phyloP scores from a whole-genome alignment of 1,140 invertebrate species.

The Rhagoletis pomonella region DNA sequence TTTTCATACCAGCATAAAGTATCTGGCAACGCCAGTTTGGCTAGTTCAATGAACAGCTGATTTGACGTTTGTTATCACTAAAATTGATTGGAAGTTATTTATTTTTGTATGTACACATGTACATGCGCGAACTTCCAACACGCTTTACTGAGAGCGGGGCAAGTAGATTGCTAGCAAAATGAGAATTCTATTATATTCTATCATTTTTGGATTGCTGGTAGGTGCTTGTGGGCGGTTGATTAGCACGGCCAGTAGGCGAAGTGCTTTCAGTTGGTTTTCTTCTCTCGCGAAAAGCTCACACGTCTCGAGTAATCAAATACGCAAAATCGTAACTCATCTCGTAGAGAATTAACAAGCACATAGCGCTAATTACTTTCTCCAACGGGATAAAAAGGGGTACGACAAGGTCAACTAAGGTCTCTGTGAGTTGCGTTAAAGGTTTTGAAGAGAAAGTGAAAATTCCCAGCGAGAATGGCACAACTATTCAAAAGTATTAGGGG shows the following conservation, averaged over 20 bases:
- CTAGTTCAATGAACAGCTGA: not conserved
- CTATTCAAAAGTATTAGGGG: slow-evolving; percentile 21
- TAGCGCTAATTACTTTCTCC: not conserved
- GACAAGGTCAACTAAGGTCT: slow-evolving; percentile 13
- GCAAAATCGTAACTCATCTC: not conserved
- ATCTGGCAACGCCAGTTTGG: not conserved
- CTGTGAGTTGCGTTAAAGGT: not conserved
- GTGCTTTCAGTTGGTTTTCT: slow-evolving; percentile 27
- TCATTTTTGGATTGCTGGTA: too few species aligned
- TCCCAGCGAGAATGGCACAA: slow-evolving; percentile 27
- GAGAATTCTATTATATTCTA: too few species aligned
- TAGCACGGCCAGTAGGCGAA: not conserved
- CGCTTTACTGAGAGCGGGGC: not conserved
- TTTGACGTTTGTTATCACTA: slow-evolving; percentile 38
- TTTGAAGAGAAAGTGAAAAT: slow-evolving; percentile 7
- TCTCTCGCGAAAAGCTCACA: slow-evolving; percentile 33
- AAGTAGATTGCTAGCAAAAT: not conserved
- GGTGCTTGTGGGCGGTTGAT: not conserved
- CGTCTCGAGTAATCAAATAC: not conserved
- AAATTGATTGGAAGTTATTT: not conserved
- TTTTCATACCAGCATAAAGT: not conserved
- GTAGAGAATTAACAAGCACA: not conserved
- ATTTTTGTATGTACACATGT: not conserved
- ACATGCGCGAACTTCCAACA: not conserved
- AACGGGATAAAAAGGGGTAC: not conserved